A percentile compares a stretch with the other conserved stretches of the same genome.
Evolutionary conservation across 2,888 invertebrate genomes (phyloP).

Genomic region (Archips xylosteana): DNA sequence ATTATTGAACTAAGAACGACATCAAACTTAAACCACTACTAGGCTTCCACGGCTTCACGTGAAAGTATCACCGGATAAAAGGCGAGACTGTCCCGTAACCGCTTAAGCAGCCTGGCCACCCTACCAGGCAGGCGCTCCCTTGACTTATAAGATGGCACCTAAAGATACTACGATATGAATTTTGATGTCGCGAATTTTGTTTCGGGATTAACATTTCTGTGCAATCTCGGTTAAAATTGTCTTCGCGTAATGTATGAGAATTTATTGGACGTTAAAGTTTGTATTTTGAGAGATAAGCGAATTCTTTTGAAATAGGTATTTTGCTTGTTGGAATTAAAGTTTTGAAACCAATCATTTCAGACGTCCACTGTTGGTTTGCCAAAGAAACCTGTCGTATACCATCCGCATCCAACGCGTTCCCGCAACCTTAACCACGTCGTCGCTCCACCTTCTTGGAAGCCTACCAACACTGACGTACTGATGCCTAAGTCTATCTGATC

Average conservation of each 20-base stretch:
- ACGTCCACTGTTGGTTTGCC: too few species aligned
- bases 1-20: not conserved
- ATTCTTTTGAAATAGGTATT: not conserved
- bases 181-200: slow-evolving; percentile 58
- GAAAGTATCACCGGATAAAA: not conserved
- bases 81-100: not conserved
- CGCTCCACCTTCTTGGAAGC: too few species aligned
- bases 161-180: slow-evolving; percentile 58
- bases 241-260: slow-evolving; percentile 18
- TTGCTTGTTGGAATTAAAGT: not conserved
- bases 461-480: not conserved
- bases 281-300: not conserved
- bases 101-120: slow-evolving; percentile 7
- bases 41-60: too few species aligned
- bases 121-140: slow-evolving; percentile 39
- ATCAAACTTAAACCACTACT: not conserved
- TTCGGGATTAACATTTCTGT: slow-evolving; percentile 48
- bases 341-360: not conserved
- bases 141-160: slow-evolving; percentile 50
- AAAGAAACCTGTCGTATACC: too few species aligned
- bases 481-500: not conserved
- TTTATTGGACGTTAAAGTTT: slow-evolving; percentile 15
- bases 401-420: too few species aligned
- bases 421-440: too few species aligned
- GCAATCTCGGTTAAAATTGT: slow-evolving; percentile 38